Percentiles rank a stretch among this genome's conserved stretches.
phyloP scores from a whole-genome alignment of 2,113 vertebrate species.

The Vimba vimba region DNA sequence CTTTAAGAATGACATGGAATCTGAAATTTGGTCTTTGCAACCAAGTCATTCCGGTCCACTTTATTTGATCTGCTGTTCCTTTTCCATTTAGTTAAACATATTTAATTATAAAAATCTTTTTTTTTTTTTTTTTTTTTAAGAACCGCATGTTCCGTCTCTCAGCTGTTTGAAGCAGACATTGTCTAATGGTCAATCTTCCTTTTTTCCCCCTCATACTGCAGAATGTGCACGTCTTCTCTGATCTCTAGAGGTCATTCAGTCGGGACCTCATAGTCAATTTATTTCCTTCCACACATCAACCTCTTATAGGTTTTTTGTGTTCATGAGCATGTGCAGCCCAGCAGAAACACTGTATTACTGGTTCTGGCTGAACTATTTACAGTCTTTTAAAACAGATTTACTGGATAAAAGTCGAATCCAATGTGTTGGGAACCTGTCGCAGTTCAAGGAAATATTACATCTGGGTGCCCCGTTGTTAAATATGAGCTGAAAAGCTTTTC shows the following conservation, averaged over 20 bases:
- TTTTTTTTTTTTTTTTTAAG: too few relatives aligned
- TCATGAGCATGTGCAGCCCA: constrained; percentile 17
- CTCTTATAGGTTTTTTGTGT: constrained; percentile 3
- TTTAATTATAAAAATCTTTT: neutral
- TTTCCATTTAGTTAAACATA: neutral
- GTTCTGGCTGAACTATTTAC: constrained; percentile 20
- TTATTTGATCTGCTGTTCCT: neutral
- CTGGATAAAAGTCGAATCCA: neutral
- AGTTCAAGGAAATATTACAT: constrained; percentile 18
- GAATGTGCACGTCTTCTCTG: neutral
- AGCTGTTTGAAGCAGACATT: neutral
- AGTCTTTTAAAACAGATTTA: constrained; percentile 38
- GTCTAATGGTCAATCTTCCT: constrained; percentile 6
- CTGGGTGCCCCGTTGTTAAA: constrained; percentile 4
- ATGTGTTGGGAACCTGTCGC: neutral
- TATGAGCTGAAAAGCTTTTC: neutral
- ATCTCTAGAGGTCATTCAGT: constrained; percentile 24
- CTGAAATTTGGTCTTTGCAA: neutral
- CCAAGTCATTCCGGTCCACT: neutral
- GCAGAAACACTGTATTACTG: constrained; percentile 16
- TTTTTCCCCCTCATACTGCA: neutral
- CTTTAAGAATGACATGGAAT: neutral
- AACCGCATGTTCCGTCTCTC: neutral
- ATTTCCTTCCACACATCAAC: neutral
- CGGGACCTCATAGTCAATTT: constrained; percentile 9